phyloP scores from a whole-genome alignment of 1,140 invertebrate genomes.

The Leptopilina clavipes region DNA sequence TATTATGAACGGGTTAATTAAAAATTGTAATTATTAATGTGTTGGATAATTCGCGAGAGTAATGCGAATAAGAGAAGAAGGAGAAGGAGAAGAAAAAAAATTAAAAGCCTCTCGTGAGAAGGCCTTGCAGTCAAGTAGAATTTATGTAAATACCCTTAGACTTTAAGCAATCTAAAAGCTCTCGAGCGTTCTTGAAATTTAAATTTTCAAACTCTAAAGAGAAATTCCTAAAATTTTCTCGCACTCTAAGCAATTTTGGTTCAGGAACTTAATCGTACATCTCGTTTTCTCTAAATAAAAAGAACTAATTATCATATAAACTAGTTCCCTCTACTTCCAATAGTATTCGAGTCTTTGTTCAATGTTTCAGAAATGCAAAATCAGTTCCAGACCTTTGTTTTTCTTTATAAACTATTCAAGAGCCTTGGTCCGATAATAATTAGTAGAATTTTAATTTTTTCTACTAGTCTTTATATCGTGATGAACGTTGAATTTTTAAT shows the following conservation, averaged over 20 bases:
- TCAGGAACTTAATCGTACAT: slow-evolving; percentile 2
- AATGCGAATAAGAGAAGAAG: too few species aligned
- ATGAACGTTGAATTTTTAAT: background rate
- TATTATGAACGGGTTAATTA: too few species aligned
- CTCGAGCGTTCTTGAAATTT: slow-evolving; percentile 13
- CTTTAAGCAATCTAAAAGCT: slow-evolving; percentile 23
- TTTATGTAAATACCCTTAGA: slow-evolving; percentile 26
- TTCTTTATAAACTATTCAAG: background rate
- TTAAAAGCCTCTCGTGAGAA: background rate
- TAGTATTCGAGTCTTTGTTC: slow-evolving; percentile 14
- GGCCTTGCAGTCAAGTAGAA: background rate
- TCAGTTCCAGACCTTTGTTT: slow-evolving; percentile 23
- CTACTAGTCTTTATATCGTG: background rate
- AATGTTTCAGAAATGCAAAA: slow-evolving; percentile 31
- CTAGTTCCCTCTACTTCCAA: slow-evolving; percentile 12
- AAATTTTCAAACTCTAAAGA: slow-evolving; percentile 27
- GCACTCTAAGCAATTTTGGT: slow-evolving; percentile 22
- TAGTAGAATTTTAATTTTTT: background rate
- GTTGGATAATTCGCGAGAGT: background rate
- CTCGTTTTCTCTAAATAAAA: background rate
- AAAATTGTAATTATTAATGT: background rate
- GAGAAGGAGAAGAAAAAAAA: background rate
- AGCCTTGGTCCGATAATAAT: slow-evolving; percentile 13
- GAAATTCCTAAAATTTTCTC: background rate
- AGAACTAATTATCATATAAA: slow-evolving; percentile 28